Evolutionary conservation across 2,797 vertebrate species (phyloP).

Genomic region (Sus cebifrons): DNA sequence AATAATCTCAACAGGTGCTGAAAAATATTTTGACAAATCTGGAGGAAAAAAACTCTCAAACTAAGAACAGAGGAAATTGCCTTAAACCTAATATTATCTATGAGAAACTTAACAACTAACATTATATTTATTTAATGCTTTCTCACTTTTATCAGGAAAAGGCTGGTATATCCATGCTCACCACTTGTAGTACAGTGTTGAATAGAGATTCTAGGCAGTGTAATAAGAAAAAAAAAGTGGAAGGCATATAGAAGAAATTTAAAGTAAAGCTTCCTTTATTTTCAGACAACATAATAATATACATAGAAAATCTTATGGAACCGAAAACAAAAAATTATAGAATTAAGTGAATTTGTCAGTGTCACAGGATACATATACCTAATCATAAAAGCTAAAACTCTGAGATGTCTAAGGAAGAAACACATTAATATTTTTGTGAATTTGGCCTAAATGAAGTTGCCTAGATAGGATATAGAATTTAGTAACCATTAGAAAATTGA

Average conservation of each 20-base stretch:
- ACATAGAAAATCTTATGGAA: neutral
- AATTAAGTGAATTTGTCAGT: neutral
- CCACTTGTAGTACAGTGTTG: neutral
- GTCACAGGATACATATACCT: neutral
- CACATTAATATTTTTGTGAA: neutral
- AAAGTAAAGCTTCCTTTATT: neutral
- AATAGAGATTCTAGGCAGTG: neutral
- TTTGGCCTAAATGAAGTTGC: neutral
- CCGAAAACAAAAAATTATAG: neutral
- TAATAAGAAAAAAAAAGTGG: neutral
- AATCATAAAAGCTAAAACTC: slow-evolving; percentile 27
- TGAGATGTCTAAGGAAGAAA: neutral
- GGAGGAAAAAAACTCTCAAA: neutral
- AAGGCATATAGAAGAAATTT: neutral
- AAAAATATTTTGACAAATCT: neutral
- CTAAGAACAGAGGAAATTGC: neutral
- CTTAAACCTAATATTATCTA: neutral
- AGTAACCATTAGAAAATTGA: neutral
- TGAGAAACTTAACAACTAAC: neutral
- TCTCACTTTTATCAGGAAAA: neutral
- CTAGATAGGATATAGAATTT: neutral
- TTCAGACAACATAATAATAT: neutral
- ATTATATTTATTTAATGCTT: neutral
- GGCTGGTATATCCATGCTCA: neutral
- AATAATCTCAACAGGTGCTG: neutral